Evolutionary conservation across 1,140 invertebrate species (phyloP).

Genomic region (Delia radicum): DNA sequence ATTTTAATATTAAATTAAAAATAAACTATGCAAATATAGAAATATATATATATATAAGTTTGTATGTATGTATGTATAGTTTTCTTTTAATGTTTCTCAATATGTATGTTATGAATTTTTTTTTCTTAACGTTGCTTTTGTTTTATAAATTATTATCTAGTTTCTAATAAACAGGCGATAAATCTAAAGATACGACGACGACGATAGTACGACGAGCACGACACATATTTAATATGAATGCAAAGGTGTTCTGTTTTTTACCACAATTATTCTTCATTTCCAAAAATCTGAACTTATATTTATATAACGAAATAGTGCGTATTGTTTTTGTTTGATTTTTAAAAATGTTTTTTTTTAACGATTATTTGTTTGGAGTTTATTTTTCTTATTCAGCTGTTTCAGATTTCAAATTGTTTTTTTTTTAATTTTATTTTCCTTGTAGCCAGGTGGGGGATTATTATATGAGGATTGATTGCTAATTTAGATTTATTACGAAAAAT

Average conservation of each 20-base stretch:
- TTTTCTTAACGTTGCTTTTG: not conserved
- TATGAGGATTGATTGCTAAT: not conserved
- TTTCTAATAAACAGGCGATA: conserved; percentile 19
- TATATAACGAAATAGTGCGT: not conserved
- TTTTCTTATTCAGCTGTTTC: not conserved
- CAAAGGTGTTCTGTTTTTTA: not conserved
- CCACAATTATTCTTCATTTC: not conserved
- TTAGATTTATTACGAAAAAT: conserved; percentile 48
- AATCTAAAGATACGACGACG: conserved; percentile 10
- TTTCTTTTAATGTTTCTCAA: not conserved
- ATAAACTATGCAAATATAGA: conserved; percentile 19
- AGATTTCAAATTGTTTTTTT: not conserved
- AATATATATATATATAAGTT: conserved; percentile 20
- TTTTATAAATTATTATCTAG: not conserved
- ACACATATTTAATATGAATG: conserved; percentile 13
- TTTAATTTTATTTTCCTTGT: not conserved
- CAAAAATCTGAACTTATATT: too few relatives aligned
- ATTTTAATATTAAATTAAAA: conserved; percentile 9
- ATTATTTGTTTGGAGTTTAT: not conserved
- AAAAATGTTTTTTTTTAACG: not conserved
- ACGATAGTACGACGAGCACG: conserved; percentile 1
- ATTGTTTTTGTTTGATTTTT: not conserved
- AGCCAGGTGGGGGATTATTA: not conserved
- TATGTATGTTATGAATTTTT: not conserved
- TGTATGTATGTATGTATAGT: not conserved